Percentiles rank a stretch among this genome's conserved stretches.
phyloP scores from a whole-genome alignment of 2,888 invertebrate species.

The Alsophila aescularia region DNA sequence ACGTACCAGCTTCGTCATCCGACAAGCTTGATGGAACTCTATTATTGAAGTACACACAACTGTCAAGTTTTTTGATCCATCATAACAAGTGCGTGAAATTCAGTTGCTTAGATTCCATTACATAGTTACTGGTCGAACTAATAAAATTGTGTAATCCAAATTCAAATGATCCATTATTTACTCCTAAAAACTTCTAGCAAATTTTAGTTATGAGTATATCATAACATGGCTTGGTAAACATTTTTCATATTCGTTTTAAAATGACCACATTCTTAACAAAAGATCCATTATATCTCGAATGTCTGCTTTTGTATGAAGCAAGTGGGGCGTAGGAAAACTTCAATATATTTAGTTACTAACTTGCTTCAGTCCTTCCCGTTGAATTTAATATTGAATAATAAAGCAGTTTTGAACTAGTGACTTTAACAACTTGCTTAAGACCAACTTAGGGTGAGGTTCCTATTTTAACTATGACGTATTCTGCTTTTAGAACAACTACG shows the following conservation, averaged over 20 bases:
- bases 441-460: slow-evolving; percentile 70
- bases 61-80: too few species aligned
- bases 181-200: too few species aligned
- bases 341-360: slow-evolving; percentile 81
- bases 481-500: slow-evolving; percentile 40
- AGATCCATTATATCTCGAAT: slow-evolving; percentile 41
- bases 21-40: too few species aligned
- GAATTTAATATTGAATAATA: slow-evolving; percentile 83
- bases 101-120: too few species aligned
- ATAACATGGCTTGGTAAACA: too few species aligned
- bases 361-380: slow-evolving; percentile 72
- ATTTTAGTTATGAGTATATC: too few species aligned
- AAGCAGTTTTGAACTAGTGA: slow-evolving; percentile 77
- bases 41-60: too few species aligned
- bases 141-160: too few species aligned
- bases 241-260: background rate
- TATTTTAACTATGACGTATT: slow-evolving; percentile 62
- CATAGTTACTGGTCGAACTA: too few species aligned
- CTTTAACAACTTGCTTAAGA: slow-evolving; percentile 76
- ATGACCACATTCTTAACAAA: slow-evolving; percentile 24
- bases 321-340: slow-evolving; percentile 69
- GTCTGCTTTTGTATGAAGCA: slow-evolving; percentile 49
- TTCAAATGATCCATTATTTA: too few species aligned
- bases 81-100: too few species aligned
- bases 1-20: too few species aligned